Conservation (phyloP, 2,888 invertebrate genomes). For the Agrotis clavis region DNA sequence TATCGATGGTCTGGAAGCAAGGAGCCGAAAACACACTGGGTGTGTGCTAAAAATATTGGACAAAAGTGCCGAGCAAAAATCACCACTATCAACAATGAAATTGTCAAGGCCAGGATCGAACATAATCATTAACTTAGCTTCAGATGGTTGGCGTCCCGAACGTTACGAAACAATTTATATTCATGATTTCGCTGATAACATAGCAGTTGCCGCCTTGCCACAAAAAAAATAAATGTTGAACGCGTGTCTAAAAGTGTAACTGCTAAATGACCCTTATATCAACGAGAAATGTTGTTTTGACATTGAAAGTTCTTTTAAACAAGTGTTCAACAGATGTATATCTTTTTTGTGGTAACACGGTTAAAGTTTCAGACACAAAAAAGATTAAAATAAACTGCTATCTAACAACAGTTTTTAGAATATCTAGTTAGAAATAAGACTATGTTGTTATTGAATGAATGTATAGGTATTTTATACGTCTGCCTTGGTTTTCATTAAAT, state of each 20-base stretch:
- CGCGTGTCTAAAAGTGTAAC: too few species aligned
- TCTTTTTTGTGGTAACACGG: too few species aligned
- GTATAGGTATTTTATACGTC: neutral
- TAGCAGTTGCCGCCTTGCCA: too few species aligned
- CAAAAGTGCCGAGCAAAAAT: slow-evolving; percentile 33
- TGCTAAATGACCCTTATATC: too few species aligned
- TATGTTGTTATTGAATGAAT: neutral
- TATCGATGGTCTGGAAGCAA: slow-evolving; percentile 63
- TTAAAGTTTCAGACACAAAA: too few species aligned
- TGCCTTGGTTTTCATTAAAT: neutral
- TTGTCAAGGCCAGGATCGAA: neutral
- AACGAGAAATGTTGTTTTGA: too few species aligned
- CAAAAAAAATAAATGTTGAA: too few species aligned
- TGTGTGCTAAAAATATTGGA: slow-evolving; percentile 46
- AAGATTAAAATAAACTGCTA: too few species aligned
- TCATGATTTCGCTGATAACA: too few species aligned
- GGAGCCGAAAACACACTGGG: slow-evolving; percentile 60
- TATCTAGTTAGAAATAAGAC: neutral
- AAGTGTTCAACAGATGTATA: too few species aligned
- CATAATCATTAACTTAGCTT: slow-evolving; percentile 25
- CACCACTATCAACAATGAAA: slow-evolving; percentile 15
- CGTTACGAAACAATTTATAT: neutral
- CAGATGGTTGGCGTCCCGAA: slow-evolving; percentile 8
- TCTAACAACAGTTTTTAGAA: too few species aligned
- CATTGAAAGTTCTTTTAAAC: too few species aligned